Evolutionary conservation across 2,888 invertebrate species (phyloP), one percentile per base, ranked within the genome.

Genomic region (Portevinia maculata): DNA sequence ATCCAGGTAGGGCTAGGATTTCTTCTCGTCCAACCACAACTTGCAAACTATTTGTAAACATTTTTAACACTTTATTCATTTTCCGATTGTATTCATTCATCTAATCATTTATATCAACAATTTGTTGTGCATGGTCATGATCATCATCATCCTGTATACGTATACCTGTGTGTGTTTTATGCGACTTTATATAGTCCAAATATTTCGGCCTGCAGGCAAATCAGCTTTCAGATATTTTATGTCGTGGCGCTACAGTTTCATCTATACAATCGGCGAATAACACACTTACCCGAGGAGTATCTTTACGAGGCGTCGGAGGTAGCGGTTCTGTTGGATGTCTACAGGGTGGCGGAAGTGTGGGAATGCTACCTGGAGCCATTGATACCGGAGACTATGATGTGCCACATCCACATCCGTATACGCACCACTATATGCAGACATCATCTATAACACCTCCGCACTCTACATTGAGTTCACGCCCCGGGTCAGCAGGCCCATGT

Each of bases 141-240:
- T 64, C 41, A 83, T 70, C 78, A 52, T 53, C 32, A 39, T 34
- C 50, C 57, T 59, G 15, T 30, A n/a, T n/a, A 13, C 53, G 69
- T 59, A 41, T 71, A 59, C 76, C 60, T 52, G 64, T 73, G 83
- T 71, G 57, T 67, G 60, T 83, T 67, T 65, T 60, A 50, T 50
- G 78, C 62, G 64, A 71, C 76, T 84, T 85, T 86, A 69, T 84
- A 69, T 79, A 90, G 90, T 89, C 90, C 84, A 90, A 90, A 88
- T 90, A 90, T 88, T 90, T 90, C 87, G 90, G 89, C 87, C 89
- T 91, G 86, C 90, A 91, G 91, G 91, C 90, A 86, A 91, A 91
- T 88, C 91, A 91, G 87, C 88, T 91, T 84, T 91, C 91, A 88
- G 91, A 91, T 86, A 91, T 91, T 85, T 87, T 91, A 86, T 91